These are phyloP conservation scores for Asbolus verrucosus DNA, from an alignment of 1,140 invertebrate genomes.

Conservation along the genomic window DNA sequence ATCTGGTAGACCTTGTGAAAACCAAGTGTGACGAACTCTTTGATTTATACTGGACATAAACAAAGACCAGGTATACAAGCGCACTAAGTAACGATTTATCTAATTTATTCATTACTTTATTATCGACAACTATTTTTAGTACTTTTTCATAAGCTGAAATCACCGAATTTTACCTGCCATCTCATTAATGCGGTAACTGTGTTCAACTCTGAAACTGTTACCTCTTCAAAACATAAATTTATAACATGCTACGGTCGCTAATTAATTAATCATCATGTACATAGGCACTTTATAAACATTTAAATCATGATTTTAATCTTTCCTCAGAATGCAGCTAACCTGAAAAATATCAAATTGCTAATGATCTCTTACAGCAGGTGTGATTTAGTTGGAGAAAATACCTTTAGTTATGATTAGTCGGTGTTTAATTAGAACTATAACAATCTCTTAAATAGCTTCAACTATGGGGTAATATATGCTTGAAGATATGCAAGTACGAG, in stretches of 20 bases:
- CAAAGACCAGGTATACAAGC: conserved; percentile 25
- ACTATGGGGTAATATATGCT: too few relatives aligned
- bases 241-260: neutral
- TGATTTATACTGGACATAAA: conserved; percentile 43
- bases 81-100: conserved; percentile 1
- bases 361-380: neutral
- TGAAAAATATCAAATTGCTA: conserved; percentile 30
- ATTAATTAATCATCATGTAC: conserved; percentile 15
- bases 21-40: conserved; percentile 43
- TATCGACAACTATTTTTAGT: neutral
- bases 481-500: too few relatives aligned
- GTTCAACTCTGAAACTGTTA: neutral
- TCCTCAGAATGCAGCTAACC: neutral
- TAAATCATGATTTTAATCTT: conserved; percentile 3
- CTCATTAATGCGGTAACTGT: neutral
- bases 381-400: neutral
- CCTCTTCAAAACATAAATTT: too few relatives aligned
- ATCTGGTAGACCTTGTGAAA: conserved; percentile 50
- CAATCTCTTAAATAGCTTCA: too few relatives aligned
- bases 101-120: conserved; percentile 26
- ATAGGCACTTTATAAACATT: too few relatives aligned
- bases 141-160: neutral
- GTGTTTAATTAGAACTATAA: too few relatives aligned
- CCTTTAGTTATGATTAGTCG: too few relatives aligned
- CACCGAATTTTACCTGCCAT: neutral